Percentiles rank a stretch among this genome's conserved stretches.
These are phyloP conservation scores for Dufourea novaeangliae DNA, from an alignment of 1,140 invertebrate genomes.

Conservation along the genomic window DNA sequence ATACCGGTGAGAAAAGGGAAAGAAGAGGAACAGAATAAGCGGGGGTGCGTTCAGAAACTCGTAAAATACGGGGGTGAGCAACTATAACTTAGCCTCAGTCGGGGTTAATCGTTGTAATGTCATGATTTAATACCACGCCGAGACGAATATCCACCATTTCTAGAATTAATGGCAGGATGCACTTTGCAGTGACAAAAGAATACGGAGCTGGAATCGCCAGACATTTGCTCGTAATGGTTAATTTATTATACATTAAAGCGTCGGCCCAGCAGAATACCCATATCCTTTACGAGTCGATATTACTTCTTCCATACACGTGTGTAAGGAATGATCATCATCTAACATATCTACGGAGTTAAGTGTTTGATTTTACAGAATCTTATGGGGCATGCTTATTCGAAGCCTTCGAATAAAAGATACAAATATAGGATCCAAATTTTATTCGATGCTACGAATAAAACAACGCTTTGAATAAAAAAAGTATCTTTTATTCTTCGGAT, in stretches of 20 bases:
- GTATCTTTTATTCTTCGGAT: no score
- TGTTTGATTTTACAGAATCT: no score
- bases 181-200: slow-evolving; percentile 62
- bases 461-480: no score
- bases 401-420: no score
- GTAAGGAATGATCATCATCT: not conserved
- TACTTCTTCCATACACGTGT: not conserved
- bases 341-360: no score
- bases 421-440: no score
- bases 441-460: no score
- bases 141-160: slow-evolving; percentile 62
- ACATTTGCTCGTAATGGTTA: slow-evolving; percentile 37
- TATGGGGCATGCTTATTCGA: no score
- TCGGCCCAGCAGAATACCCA: not conserved
- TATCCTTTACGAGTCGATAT: not conserved
- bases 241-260: slow-evolving; percentile 36
- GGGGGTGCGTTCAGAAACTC: slow-evolving; percentile 45
- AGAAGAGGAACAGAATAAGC: not conserved
- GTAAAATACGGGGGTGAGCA: slow-evolving; percentile 46
- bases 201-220: slow-evolving; percentile 29
- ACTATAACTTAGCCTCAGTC: slow-evolving; percentile 72
- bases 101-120: slow-evolving; percentile 75
- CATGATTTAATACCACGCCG: slow-evolving; percentile 69
- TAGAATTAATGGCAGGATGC: slow-evolving; percentile 68
- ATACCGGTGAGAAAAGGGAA: not conserved